Conservation (phyloP, 2,113 vertebrate genomes). For the Stigmatopora argus region DNA sequence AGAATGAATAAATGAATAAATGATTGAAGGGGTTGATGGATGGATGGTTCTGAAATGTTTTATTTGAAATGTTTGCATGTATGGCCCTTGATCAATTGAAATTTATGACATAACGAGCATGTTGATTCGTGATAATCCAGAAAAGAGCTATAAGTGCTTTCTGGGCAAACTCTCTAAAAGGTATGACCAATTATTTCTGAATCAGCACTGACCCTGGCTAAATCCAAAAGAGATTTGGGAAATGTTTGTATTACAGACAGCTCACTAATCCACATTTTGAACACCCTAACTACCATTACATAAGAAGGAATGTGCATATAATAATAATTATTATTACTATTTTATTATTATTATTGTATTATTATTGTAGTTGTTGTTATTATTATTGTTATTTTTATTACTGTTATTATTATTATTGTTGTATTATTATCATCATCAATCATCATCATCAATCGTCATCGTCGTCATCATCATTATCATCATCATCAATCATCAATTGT, state of each 20-base stretch:
- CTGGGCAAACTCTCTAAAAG: conserved; percentile 13
- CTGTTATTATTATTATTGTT: no score
- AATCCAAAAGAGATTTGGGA: conserved; percentile 44
- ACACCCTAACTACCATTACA: conserved; percentile 33
- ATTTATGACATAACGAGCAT: neutral
- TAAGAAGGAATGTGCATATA: conserved; percentile 8
- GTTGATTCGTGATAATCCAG: conserved; percentile 2
- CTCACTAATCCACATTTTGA: conserved; percentile 48
- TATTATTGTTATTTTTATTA: no score
- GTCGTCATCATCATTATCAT: no score
- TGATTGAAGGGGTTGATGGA: no score
- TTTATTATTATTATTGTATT: no score
- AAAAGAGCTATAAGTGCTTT: neutral
- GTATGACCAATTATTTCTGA: conserved; percentile 15
- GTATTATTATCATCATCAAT: no score
- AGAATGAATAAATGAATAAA: no score
- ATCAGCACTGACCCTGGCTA: conserved; percentile 26
- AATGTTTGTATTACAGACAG: conserved; percentile 46
- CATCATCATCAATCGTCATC: no score
- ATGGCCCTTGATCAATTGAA: neutral
- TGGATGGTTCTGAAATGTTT: neutral
- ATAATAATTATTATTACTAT: neutral
- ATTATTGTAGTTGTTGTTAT: no score
- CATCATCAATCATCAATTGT: no score
- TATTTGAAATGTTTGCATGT: neutral